Percentiles rank a stretch among this genome's conserved stretches.
Conservation (phyloP, 2,113 vertebrate species). For the Fregetta grallaria region DNA sequence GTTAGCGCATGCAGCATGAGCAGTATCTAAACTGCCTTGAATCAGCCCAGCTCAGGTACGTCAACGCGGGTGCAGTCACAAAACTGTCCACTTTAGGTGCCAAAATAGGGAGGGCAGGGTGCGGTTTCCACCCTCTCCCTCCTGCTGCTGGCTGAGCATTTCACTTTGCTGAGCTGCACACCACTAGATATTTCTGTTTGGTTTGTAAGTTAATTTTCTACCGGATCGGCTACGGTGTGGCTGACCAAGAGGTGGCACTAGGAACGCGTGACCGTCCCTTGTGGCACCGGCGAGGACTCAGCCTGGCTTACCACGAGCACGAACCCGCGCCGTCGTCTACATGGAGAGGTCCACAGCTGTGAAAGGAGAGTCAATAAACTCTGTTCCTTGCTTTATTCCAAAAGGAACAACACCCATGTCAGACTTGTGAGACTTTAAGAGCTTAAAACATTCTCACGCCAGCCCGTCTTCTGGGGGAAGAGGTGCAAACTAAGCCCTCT, state of each 20-base stretch:
- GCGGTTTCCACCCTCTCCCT: neutral
- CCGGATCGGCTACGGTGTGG: neutral
- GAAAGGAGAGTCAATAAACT: neutral
- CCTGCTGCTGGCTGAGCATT: neutral
- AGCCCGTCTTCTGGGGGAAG: neutral
- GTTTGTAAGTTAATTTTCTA: neutral
- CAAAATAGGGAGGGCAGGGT: neutral
- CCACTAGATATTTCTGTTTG: neutral
- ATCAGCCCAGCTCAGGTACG: neutral
- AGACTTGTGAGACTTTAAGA: neutral
- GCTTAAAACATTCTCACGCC: neutral
- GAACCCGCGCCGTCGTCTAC: accelerated
- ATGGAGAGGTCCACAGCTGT: neutral
- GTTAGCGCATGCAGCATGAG: neutral
- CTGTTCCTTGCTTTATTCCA: neutral
- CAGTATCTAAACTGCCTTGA: neutral
- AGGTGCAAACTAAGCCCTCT: neutral
- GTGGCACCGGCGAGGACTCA: neutral
- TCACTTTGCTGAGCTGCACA: too few relatives aligned
- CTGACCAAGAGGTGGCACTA: neutral
- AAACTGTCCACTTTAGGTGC: neutral
- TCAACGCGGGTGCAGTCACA: neutral
- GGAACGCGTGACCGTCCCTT: neutral
- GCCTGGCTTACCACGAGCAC: neutral
- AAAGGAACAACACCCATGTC: neutral